Percentiles rank a stretch among this genome's conserved stretches.
phyloP scores from a whole-genome alignment of 2,888 invertebrate species.

The Drosophila setosimentum region DNA sequence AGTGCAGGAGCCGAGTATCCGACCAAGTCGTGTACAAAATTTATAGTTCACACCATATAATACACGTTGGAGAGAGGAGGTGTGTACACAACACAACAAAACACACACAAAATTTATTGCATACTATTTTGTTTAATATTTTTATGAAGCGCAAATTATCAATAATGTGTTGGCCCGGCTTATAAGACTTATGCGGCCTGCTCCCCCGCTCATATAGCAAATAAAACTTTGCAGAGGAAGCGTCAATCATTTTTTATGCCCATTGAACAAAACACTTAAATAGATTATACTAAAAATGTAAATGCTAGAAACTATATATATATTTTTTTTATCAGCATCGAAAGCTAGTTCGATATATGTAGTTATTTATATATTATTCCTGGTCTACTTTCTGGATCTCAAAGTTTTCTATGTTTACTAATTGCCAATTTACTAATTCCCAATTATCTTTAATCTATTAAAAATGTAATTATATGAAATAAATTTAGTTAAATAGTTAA shows the following conservation, averaged over 20 bases:
- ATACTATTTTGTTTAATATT: constrained; percentile 61
- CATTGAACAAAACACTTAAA: background rate
- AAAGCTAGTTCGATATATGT: background rate
- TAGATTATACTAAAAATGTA: background rate
- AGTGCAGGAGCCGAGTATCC: constrained; percentile 23
- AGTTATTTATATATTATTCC: background rate
- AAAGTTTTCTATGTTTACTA: too few relatives aligned
- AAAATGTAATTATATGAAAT: background rate
- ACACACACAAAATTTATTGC: constrained; percentile 60
- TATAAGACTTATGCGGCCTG: constrained; percentile 21
- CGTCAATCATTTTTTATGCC: background rate
- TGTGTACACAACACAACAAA: constrained; percentile 5
- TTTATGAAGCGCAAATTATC: constrained; percentile 65
- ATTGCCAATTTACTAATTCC: too few relatives aligned
- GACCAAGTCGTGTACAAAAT: constrained; percentile 39
- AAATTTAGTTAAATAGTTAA: background rate
- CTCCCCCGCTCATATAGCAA: constrained; percentile 5
- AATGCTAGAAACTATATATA: background rate
- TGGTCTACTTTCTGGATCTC: background rate
- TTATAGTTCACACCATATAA: constrained; percentile 68
- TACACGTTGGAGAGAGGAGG: constrained; percentile 5
- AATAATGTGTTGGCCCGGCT: constrained; percentile 47
- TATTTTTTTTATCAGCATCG: background rate
- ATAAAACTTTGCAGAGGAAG: constrained; percentile 6
- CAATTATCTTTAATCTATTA: too few relatives aligned